These are phyloP conservation scores for Odontophorus gujanensis DNA, from an alignment of 2,113 vertebrate genomes.

Conservation along the genomic window DNA sequence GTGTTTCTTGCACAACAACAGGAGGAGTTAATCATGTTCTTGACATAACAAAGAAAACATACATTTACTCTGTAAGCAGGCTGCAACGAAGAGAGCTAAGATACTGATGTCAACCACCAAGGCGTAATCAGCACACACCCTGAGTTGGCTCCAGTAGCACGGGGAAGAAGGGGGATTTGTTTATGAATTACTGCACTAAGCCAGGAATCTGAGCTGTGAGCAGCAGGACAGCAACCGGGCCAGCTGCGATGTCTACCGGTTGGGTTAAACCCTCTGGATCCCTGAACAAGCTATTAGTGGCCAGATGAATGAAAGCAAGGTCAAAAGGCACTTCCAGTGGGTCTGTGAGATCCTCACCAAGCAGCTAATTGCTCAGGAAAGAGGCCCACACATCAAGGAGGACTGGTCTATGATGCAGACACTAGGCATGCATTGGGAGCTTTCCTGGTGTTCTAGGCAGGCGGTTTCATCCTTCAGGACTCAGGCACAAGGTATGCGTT, in stretches of 20 bases:
- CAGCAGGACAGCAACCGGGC: background rate
- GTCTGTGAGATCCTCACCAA: fast-evolving
- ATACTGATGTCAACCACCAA: background rate
- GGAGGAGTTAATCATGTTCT: constrained; percentile 19
- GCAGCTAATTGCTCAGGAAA: background rate
- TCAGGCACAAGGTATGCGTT: background rate
- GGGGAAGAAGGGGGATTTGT: background rate
- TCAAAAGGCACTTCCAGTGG: background rate
- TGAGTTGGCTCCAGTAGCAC: background rate
- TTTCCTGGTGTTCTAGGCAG: background rate
- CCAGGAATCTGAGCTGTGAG: background rate
- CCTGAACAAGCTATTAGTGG: background rate
- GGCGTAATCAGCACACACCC: constrained; percentile 11
- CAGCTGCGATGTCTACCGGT: background rate
- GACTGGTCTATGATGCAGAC: background rate
- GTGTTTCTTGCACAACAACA: background rate
- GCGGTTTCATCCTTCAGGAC: background rate
- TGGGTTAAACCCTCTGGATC: background rate
- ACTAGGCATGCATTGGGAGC: fast-evolving
- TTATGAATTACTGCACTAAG: background rate
- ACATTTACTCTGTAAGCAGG: background rate
- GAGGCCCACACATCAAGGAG: background rate
- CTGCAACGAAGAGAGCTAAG: background rate
- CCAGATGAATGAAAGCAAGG: constrained; percentile 15
- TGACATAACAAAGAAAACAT: background rate